Evolutionary conservation across 2,113 vertebrate species (phyloP), one percentile per base, ranked within the genome.

Genomic region (Podarcis muralis): DNA sequence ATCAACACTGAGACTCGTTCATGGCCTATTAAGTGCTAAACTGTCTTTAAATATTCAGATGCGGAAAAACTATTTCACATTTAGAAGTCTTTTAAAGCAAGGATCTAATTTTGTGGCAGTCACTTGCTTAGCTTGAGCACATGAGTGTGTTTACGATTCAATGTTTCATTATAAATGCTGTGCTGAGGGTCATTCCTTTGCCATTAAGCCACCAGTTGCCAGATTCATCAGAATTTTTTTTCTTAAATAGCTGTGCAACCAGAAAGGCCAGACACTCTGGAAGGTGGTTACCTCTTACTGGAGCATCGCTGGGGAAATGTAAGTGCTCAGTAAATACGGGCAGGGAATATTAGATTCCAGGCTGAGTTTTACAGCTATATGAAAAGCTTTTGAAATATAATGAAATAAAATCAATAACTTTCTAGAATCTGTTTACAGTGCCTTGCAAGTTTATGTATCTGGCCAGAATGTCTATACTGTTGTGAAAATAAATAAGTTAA

Each of bases 391-490:
- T 80, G 27, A 43, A 80, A 89, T 69, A 62, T 43, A 65, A 80
- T 72, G 48, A 76, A 76, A 65, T 30, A 62, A 72, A 78, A 65
- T 57, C 62, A 72, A 57, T 66, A 85, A 43, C 32, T 53, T 66
- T 57, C 35, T 25, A 86, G 78, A 4, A 35, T 57, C 30, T 83
- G 75, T 13, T n/a, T 53, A 13, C 0, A 72, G n/a, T 30, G 53
- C 85, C 25, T 6, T 12, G 4, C 1, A 59, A 18, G 74, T 9
- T 69, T 83, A 83, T 85, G 2, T 87, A 30, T 65, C 22, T 27
- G 18, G 0, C 0, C n/a, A 30, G 82, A 27, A 35, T 71, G 8
- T 6, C 4, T 57, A 9, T 32, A 2, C 18, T 53, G 1, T 22
- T 83, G 27, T 22, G 30, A 81, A 65, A 59, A 57, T n/a, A 74